Evolutionary conservation across 2,797 vertebrate genomes (phyloP), one percentile per base, ranked within the genome.

Genomic region (Varecia variegata): DNA sequence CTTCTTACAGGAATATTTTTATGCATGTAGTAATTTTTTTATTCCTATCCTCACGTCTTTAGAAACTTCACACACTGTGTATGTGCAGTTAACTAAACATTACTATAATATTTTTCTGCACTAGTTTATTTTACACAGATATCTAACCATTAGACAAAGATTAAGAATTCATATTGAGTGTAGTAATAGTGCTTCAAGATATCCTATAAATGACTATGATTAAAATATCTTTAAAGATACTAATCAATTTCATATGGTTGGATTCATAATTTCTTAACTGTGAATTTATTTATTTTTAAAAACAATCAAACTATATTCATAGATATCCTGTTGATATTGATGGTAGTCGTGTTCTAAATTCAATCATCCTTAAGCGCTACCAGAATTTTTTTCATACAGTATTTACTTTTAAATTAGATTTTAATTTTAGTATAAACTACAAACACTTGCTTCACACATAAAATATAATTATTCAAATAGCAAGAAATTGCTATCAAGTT

Each of bases 381-480:
- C 40, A 89, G 56, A 93, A 60, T 86, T 85, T 93, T 94, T 93
- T 88, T 84, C 7, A 70, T 23, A 70, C 15, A 47, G 7, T 94
- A 93, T 91, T 93, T 94, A 90, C 58, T 95, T 96, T 91, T 86
- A 96, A 93, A 68, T 87, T 86, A 95, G 73, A 79, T 87, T 94
- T 92, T 25, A 92, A 14, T 92, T 95, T 95, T 70, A 89, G 38
- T 93, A 65, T 95, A 90, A 95, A 56, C 38, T 38, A 92, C 38
- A 85, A 97, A 90, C 20, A 95, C 30, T 94, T 82, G 32, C 18
- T 67, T 88, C 81, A 93, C 40, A 73, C 23, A 43, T 92, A 87
- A 94, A 94, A 96, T 93, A 25, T 73, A 82, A 83, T 95, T 35
- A 90, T 43, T 95, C 67, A 96, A 38, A 65, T 96, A 58, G 17